A percentile compares a stretch with the other conserved stretches of the same genome.
phyloP scores from a whole-genome alignment of 2,888 invertebrate species.

The Cheilosia pagana region DNA sequence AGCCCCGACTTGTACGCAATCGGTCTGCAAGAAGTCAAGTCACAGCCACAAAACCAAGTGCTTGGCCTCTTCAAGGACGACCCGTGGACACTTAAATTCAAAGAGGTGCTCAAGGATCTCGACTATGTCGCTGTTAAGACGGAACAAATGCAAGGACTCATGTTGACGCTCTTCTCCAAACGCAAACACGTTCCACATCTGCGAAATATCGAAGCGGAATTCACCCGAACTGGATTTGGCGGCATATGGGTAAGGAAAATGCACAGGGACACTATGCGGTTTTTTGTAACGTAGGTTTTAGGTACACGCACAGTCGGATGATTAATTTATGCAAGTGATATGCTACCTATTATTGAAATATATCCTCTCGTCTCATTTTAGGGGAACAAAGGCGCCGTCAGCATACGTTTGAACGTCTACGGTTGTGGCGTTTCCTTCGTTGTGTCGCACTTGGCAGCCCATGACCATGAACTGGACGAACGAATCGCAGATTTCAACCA shows the following conservation, averaged over 20 bases:
- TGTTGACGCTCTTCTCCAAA: conserved; percentile 91
- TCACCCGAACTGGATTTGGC: conserved; percentile 94
- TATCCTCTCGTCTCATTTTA: conserved; percentile 82
- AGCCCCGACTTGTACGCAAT: conserved; percentile 93
- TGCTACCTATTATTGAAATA: not conserved
- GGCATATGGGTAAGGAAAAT: conserved; percentile 92
- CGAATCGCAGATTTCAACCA: conserved; percentile 94
- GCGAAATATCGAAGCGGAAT: conserved; percentile 93
- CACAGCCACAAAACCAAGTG: conserved; percentile 93
- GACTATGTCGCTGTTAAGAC: conserved; percentile 92
- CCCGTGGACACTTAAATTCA: conserved; percentile 92
- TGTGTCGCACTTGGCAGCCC: conserved; percentile 95
- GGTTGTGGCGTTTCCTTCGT: conserved; percentile 95
- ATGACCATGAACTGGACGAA: conserved; percentile 92
- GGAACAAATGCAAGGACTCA: conserved; percentile 92
- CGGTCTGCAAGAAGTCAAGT: conserved; percentile 95
- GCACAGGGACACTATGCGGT: not conserved
- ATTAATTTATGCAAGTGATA: not conserved
- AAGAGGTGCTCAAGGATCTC: conserved; percentile 87
- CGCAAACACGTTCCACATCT: conserved; percentile 92
- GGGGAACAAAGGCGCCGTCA: conserved; percentile 98
- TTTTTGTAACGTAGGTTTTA: too few species aligned
- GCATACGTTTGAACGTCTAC: conserved; percentile 92
- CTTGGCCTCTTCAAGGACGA: conserved; percentile 92
- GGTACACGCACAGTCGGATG: too few species aligned